Evolutionary conservation across 2,113 vertebrate genomes (phyloP), one percentile per base, ranked within the genome.

Genomic region (Numenius arquata): DNA sequence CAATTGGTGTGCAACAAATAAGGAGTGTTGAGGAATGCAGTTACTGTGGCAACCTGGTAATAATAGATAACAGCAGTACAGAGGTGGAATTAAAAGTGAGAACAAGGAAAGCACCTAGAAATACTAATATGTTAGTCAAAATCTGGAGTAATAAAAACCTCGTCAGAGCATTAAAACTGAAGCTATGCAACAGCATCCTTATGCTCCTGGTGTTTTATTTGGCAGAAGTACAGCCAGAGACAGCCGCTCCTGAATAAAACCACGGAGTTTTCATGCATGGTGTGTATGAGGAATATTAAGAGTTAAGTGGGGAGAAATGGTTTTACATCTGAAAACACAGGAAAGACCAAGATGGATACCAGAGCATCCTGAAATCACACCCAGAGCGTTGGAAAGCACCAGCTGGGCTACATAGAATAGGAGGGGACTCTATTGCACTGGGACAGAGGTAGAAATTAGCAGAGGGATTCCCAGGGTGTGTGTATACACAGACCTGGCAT

Each of bases 11-110:
- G 79, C 79, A 96, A 88, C 91, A 94, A 96, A 94, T 67, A 88
- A 70, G 45, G 79, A 93, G n/a, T 67, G 82, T 86, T 93, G 90
- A 88, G 92, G 85, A 96, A 95, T 82, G 74, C 63, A 88, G 95
- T 96, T 96, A 88, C 95, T 96, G 90, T 93, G 91, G 93, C 92
- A 96, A 96, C 95, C 55, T 89, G 55, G 63, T 88, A 94, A 93
- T 91, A 85, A 93, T 59, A 93, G 95, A 90, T 91, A 96, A 83
- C 88, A 86, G 71, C 88, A 88, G 66, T 32, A 91, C 88, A 96
- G 93, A 89, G 93, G 93, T 84, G 90, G 79, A 94, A 96, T 77
- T 50, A 79, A 73, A 90, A 93, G 71, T 50, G 78, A 86, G 78
- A 90, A 79, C 29, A 85, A 89, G 81, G 53, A 94, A 93, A 89